Conservation (phyloP, 2,888 invertebrate species). For the Eupithecia pulchellata region DNA sequence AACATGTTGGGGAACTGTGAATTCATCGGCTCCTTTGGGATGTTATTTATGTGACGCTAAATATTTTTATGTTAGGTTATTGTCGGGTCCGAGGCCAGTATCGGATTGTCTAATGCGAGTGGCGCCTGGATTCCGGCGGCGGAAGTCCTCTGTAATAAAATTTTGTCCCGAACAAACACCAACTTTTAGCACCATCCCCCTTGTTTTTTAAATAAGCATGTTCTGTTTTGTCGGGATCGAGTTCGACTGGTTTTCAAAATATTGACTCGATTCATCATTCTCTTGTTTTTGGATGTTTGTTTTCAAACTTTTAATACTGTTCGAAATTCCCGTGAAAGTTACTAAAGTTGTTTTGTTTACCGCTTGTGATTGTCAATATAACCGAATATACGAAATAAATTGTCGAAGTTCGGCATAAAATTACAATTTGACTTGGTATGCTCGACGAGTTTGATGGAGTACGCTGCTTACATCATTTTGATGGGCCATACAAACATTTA, state of each 20-base stretch:
- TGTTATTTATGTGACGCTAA: constrained; percentile 81
- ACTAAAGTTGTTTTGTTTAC: constrained; percentile 33
- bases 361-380: constrained; percentile 31
- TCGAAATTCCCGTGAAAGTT: constrained; percentile 35
- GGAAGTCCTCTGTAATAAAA: constrained; percentile 77
- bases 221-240: constrained; percentile 71
- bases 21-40: constrained; percentile 79
- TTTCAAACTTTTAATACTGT: constrained; percentile 42
- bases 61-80: constrained; percentile 82
- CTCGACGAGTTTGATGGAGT: constrained; percentile 48
- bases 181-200: constrained; percentile 73
- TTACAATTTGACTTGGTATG: constrained; percentile 48
- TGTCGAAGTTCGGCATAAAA: constrained; percentile 32
- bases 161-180: constrained; percentile 77
- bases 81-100: constrained; percentile 74
- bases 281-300: constrained; percentile 40
- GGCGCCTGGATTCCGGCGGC: constrained; percentile 78
- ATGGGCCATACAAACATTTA: constrained; percentile 70
- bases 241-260: constrained; percentile 64
- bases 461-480: constrained; percentile 69
- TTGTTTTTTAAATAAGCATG: constrained; percentile 79
- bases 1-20: constrained; percentile 73
- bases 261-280: constrained; percentile 59
- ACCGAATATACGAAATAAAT: constrained; percentile 30
- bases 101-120: constrained; percentile 78